Evolutionary conservation across 2,113 vertebrate genomes (phyloP).

Genomic region (Crotalus helleri): DNA sequence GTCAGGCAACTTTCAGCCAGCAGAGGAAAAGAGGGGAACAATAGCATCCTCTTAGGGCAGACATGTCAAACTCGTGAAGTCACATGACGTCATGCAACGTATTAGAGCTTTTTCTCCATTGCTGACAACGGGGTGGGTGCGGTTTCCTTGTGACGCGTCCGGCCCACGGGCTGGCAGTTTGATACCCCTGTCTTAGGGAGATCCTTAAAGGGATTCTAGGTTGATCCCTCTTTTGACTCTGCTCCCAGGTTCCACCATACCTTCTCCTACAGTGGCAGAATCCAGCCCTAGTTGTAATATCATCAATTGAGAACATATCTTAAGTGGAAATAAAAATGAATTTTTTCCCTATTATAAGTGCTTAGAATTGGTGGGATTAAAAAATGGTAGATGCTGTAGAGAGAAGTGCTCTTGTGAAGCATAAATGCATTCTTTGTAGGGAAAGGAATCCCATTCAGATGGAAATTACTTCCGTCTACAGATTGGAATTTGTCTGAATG

Average conservation of each 20-base stretch:
- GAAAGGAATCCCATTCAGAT: not conserved
- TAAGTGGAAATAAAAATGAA: not conserved
- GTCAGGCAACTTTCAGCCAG: too few relatives aligned
- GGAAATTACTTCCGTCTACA: not conserved
- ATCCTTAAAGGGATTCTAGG: too few relatives aligned
- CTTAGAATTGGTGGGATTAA: not conserved
- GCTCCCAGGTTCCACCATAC: not conserved
- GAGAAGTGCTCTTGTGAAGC: not conserved
- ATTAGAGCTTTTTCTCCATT: too few relatives aligned
- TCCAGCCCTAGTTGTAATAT: not conserved
- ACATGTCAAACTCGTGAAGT: too few relatives aligned
- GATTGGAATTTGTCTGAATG: not conserved
- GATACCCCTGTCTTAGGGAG: too few relatives aligned
- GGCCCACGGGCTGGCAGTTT: too few relatives aligned
- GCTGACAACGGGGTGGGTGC: too few relatives aligned
- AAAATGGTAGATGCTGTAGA: not conserved
- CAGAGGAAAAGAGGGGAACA: too few relatives aligned
- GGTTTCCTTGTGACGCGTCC: too few relatives aligned
- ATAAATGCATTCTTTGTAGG: not conserved
- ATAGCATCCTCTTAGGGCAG: too few relatives aligned
- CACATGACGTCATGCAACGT: too few relatives aligned
- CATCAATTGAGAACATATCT: not conserved
- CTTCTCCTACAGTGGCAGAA: not conserved
- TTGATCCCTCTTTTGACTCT: too few relatives aligned
- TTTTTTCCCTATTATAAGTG: not conserved